Evolutionary conservation across 2,797 vertebrate species (phyloP).

Genomic region (Semaprochilodus insignis): DNA sequence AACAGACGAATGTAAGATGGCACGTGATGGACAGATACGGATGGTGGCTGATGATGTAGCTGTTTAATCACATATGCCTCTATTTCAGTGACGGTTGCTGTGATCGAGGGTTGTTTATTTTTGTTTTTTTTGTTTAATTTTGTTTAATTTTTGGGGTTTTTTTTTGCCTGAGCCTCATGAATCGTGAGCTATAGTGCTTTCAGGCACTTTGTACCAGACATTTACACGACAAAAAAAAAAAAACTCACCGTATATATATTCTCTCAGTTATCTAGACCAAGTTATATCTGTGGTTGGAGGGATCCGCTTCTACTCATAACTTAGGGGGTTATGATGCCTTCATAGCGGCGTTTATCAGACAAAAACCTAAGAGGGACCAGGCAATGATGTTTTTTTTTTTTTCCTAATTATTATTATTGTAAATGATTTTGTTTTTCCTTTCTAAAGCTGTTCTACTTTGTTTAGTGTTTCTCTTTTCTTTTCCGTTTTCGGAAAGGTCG

Average conservation of each 20-base stretch:
- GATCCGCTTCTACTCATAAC: slow-evolving; percentile 16
- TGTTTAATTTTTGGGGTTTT: slow-evolving; percentile 7
- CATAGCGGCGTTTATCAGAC: slow-evolving; percentile 44
- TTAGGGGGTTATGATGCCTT: slow-evolving; percentile 48
- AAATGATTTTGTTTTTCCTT: slow-evolving; percentile 61
- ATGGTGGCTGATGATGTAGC: slow-evolving; percentile 57
- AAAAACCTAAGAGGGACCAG: slow-evolving; percentile 73
- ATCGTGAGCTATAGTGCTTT: not conserved
- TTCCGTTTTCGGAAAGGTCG: slow-evolving; percentile 52
- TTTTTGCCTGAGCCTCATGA: not conserved
- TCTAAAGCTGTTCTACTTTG: slow-evolving; percentile 45
- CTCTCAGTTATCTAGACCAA: slow-evolving; percentile 26
- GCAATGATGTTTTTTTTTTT: slow-evolving; percentile 59
- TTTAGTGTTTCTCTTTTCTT: slow-evolving; percentile 41
- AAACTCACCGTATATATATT: slow-evolving; percentile 6
- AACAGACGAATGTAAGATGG: slow-evolving; percentile 51
- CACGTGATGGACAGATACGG: slow-evolving; percentile 42
- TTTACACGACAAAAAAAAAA: not conserved
- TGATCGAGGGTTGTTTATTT: slow-evolving; percentile 6
- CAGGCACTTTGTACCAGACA: slow-evolving; percentile 14
- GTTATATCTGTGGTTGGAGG: slow-evolving; percentile 40
- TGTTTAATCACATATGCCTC: slow-evolving; percentile 49
- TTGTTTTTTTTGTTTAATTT: slow-evolving; percentile 35
- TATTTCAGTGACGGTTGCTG: slow-evolving; percentile 33
- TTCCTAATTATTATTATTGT: slow-evolving; percentile 41